Evolutionary conservation across 2,888 invertebrate species (phyloP).

Genomic region (Dioctria linearis): DNA sequence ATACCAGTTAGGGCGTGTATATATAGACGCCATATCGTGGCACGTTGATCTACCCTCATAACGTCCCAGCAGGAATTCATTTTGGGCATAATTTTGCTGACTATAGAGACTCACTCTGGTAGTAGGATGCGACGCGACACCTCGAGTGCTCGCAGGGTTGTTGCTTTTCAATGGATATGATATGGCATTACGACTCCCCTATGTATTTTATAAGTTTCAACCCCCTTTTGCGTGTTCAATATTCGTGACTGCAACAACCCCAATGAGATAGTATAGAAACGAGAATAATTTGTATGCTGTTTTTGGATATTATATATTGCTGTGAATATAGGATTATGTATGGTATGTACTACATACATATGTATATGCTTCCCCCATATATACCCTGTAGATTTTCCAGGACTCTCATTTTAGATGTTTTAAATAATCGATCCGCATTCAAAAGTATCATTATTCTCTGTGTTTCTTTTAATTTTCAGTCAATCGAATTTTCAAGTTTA

Average conservation of each 20-base stretch:
- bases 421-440: too few relatives aligned
- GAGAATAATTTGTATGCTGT: too few relatives aligned
- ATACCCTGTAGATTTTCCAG: too few relatives aligned
- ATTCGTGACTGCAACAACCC: not conserved
- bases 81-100: conserved; percentile 18
- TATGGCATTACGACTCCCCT: conserved; percentile 25
- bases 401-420: too few relatives aligned
- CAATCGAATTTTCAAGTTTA: too few relatives aligned
- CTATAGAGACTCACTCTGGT: not conserved
- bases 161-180: conserved; percentile 25
- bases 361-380: too few relatives aligned
- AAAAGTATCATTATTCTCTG: too few relatives aligned
- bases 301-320: too few relatives aligned
- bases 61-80: conserved; percentile 28
- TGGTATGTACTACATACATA: too few relatives aligned
- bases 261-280: too few relatives aligned
- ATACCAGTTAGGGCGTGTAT: conserved; percentile 23
- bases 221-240: conserved; percentile 6
- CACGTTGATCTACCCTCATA: not conserved
- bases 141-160: not conserved
- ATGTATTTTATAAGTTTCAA: conserved; percentile 30
- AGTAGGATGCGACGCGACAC: not conserved
- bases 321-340: too few relatives aligned
- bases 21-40: conserved; percentile 1
- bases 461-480: too few relatives aligned